phyloP scores from a whole-genome alignment of 2,888 invertebrate species.

The Zygogramma bicolorata region DNA sequence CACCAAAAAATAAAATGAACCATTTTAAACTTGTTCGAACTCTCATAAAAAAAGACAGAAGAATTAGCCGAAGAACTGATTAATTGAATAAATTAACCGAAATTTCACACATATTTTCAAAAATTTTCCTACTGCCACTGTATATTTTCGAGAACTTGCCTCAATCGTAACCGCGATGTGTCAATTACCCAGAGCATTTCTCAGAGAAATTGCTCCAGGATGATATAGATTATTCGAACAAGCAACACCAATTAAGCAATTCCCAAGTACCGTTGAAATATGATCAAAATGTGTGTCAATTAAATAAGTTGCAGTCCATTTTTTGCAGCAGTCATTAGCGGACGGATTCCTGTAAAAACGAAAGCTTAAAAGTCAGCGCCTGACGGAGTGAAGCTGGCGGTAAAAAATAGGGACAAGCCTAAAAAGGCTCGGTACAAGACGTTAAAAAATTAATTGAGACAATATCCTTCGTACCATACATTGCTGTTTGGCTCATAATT shows the following conservation, averaged over 20 bases:
- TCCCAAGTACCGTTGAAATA: constrained; percentile 13
- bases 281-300: constrained; percentile 30
- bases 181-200: constrained; percentile 16
- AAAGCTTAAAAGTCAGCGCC: constrained; percentile 34
- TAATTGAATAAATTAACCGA: too few species aligned
- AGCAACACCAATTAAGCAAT: constrained; percentile 20
- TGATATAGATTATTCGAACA: constrained; percentile 10
- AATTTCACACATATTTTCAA: too few species aligned
- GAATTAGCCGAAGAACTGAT: too few species aligned
- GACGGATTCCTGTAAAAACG: constrained; percentile 33
- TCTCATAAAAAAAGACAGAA: too few species aligned
- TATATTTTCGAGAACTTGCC: too few species aligned
- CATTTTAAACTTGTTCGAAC: too few species aligned
- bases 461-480: constrained; percentile 49
- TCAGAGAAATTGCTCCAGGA: not conserved
- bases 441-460: constrained; percentile 58
- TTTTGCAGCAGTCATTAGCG: constrained; percentile 28
- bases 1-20: too few species aligned
- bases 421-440: constrained; percentile 49
- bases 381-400: constrained; percentile 11
- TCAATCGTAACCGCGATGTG: too few species aligned
- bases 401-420: constrained; percentile 42
- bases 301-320: constrained; percentile 27
- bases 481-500: constrained; percentile 37
- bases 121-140: too few species aligned